Evolutionary conservation across 2,113 vertebrate species (phyloP), one percentile per base, ranked within the genome.

Genomic region (Terrapene triunguis): DNA sequence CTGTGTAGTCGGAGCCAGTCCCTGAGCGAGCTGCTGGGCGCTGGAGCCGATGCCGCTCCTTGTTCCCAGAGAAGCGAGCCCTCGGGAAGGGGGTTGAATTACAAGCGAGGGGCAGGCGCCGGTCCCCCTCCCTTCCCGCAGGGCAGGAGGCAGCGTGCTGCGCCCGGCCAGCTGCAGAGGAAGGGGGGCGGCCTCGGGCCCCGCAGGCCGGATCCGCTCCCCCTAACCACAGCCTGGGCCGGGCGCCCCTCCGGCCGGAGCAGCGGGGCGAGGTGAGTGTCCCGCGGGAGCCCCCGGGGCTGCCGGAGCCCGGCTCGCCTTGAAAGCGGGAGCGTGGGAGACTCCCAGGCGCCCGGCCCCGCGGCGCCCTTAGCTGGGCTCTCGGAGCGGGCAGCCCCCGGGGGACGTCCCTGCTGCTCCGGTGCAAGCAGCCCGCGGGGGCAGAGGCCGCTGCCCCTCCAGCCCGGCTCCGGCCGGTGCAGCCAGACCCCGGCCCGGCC

Each of bases 21-120:
- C 91, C 96, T 83, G 94, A 62, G 35, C 0, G 92, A 84, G 90
- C 94, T 51, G 32, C 48, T 0, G 2, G 91, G 91, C 90, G 22
- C 91, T 95, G 78, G 85, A 96, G 97, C 97, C 84, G 96, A 98
- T 97, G 97, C 94, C 96, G 94, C 95, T 93, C 57, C 98, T 98
- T 27, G 55, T 27, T n/a, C 88, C 94, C 94, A 38, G 47, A 95
- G 89, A 94, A 55, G 55, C 0, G 80, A 96, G 95, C 51, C 94
- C 93, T 94, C 80, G 2, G 95, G 96, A 89, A 97, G 94, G 79
- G 97, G 94, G 3, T 97, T 96, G 89, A 94, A 96, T 97, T 97
- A 95, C 96, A 97, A 94, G 93, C 96, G 87, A 80, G 95, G 95
- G 96, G 92, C 96, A 95, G 93, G 96, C 94, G 95, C 91, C 57